These are phyloP conservation scores for Thumatha senex DNA, from an alignment of 2,888 invertebrate genomes.

Conservation along the genomic window DNA sequence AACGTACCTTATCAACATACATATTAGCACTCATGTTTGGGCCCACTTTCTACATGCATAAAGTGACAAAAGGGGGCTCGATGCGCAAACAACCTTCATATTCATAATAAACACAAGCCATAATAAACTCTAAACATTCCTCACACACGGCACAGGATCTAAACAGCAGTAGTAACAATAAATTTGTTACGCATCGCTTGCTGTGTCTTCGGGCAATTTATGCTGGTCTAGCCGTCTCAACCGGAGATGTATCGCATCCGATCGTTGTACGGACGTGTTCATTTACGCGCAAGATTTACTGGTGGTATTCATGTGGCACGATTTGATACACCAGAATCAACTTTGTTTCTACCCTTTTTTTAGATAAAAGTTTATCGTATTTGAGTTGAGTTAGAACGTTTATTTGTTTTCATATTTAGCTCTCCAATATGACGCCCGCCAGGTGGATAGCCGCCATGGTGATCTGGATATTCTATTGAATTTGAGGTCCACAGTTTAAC, in stretches of 20 bases:
- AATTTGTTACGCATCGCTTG: slow-evolving; percentile 57
- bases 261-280: slow-evolving; percentile 64
- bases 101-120: slow-evolving; percentile 4
- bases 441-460: no score
- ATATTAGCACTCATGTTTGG: no score
- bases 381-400: not conserved
- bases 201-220: slow-evolving; percentile 61
- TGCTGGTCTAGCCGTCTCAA: slow-evolving; percentile 50
- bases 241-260: slow-evolving; percentile 68
- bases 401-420: no score
- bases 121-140: slow-evolving; percentile 21
- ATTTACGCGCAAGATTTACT: slow-evolving; percentile 62
- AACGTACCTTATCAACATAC: no score
- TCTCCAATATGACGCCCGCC: no score
- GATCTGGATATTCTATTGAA: no score
- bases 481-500: no score
- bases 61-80: no score
- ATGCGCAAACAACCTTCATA: not conserved
- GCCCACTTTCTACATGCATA: no score
- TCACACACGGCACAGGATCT: slow-evolving; percentile 31
- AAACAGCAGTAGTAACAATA: slow-evolving; percentile 43
- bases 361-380: not conserved
- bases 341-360: slow-evolving; percentile 19
- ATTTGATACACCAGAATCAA: slow-evolving; percentile 31
- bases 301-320: slow-evolving; percentile 35